Evolutionary conservation across 2,888 invertebrate species (phyloP), one percentile per base, ranked within the genome.

Genomic region (Shargacucullia verbasci): DNA sequence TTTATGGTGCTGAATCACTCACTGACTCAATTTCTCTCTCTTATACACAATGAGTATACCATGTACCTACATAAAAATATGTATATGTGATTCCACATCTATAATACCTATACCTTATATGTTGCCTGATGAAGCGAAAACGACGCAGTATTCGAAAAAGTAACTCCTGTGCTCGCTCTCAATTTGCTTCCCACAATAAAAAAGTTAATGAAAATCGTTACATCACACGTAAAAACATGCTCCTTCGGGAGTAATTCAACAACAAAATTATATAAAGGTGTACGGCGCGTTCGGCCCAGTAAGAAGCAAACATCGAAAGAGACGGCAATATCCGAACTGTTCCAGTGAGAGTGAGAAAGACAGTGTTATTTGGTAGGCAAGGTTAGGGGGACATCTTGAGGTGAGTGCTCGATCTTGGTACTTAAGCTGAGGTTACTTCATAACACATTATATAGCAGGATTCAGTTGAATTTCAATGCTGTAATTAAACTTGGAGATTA

Each of bases 311-410:
- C 76, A 84, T 58, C 52, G 65, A 73, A 53, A 75, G 76, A 62
- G 67, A 63, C 43, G 50, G n/a, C 31, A 15, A 59, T 49, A 52
- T 41, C 45, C n/a, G 12, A 47, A 11, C 60, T 41, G 10, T 25
- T 7, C 13, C 48, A 49, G 70, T 54, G 34, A 33, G 78, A 84
- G 69, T 68, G 71, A 61, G 82, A 78, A 2, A 55, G 55, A 4
- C 33, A 55, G 65, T 78, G 76, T 81, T 81, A 80, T 83, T 84
- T 78, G 73, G 64, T 63, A 58, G 67, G 68, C 55, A 73, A 73
- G 72, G 73, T 70, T 75, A 59, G 75, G 75, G 73, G 77, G 80
- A 75, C 76, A 78, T 78, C 79, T 85, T 79, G 76, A 76, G 84
- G 73, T 74, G 73, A 78, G 71, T 73, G 61, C 71, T 78, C 79